Evolutionary conservation across 2,797 vertebrate genomes (phyloP).

Genomic region (Xerus rutilus): DNA sequence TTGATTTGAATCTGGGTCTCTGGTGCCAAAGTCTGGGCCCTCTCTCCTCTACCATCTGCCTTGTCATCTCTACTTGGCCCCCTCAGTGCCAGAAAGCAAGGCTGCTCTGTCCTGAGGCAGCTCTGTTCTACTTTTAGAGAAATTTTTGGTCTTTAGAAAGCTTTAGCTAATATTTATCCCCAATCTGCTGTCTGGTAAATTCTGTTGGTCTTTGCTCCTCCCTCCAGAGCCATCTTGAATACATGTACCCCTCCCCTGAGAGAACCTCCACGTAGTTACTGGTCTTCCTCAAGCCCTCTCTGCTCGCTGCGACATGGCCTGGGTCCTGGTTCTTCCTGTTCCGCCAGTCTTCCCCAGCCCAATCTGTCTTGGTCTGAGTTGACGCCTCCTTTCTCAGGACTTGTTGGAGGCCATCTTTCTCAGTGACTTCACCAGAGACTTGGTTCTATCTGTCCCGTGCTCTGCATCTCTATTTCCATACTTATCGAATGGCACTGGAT

Average conservation of each 20-base stretch:
- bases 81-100: background rate
- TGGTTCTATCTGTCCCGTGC: rapidly evolving
- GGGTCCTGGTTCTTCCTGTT: rapidly evolving
- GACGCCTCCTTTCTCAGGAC: background rate
- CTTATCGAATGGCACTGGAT: background rate
- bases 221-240: background rate
- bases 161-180: background rate
- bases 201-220: background rate
- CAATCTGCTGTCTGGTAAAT: background rate
- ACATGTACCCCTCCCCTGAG: background rate
- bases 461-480: too few relatives aligned
- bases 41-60: background rate
- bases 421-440: background rate
- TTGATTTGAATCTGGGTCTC: background rate
- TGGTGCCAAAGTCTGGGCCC: background rate
- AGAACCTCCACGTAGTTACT: background rate
- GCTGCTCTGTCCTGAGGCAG: background rate
- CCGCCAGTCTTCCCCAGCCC: background rate
- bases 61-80: background rate
- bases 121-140: background rate
- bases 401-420: background rate
- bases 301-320: background rate
- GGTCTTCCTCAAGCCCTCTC: background rate
- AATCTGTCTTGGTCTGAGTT: background rate
- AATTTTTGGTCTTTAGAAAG: background rate